Base-by-base conservation (phyloP, 2,888 invertebrate genomes). In the Protophormia terraenovae region DNA sequence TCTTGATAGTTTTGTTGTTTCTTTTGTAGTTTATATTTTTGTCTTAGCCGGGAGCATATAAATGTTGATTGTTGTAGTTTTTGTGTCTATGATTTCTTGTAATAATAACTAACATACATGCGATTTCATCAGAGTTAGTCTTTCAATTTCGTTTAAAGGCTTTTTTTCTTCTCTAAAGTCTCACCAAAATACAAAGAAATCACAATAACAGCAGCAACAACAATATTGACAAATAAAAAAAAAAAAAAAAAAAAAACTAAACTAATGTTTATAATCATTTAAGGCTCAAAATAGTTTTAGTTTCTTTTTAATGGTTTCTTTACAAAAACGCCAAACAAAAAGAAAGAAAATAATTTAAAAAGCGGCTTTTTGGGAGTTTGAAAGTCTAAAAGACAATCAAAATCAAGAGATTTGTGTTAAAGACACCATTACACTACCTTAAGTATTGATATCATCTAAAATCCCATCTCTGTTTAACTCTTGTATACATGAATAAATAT, bases 41-140 rank as follows among this genome's bases (percentile, higher is more conserved):
- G n/a, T n/a, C n/a, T n/a, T 84, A 69, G 77, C 84, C 78, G 81
- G 77, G 47, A 77, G 81, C 84, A 69, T 78, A 73, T 24, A 77
- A 73, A 66, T 72, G 73, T 76, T 27, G 32, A 60, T 67, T 67
- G 27, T 72, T 47, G 38, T 50, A 50, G 62, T 38, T 64, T 41
- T 55, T 71, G 58, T 72, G 58, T 72, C 73, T 82, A 78, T 75
- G 82, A 78, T 84, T 77, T 84, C 72, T 73, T 82, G 78, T 82
- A 82, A 78, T 82, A 82, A 78, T 53, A 69, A 64, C 77, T 55
- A 85, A 47, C 73, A 81, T 77, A 55, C 71, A 80, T 78, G 82
- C 73, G 78, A 85, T 82, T 82, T 78, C 73, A 85, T 75, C 73
- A 69, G 47, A 24, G n/a, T 41, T 32, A 0, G 24, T 55, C 38